These are phyloP conservation scores for Xyrauchen texanus DNA, from an alignment of 2,113 vertebrate genomes.

Conservation along the genomic window DNA sequence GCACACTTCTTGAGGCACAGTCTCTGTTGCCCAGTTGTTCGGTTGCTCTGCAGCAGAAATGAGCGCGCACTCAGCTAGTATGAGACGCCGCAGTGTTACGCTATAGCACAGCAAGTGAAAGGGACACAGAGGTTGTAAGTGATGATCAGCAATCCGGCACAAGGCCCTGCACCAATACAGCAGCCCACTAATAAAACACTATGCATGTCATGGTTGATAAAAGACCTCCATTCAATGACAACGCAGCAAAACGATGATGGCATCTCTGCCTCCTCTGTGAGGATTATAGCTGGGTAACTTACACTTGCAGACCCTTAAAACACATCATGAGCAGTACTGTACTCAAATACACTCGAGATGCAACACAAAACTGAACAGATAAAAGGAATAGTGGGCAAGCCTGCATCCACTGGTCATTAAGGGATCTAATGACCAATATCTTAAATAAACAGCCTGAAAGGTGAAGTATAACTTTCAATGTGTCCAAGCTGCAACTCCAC, in stretches of 20 bases:
- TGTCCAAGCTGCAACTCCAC: slow-evolving; percentile 48
- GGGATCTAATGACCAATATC: slow-evolving; percentile 32
- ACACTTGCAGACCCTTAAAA: not conserved
- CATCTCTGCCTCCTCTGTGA: slow-evolving; percentile 38
- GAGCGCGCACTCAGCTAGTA: slow-evolving; percentile 75
- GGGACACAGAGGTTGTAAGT: slow-evolving; percentile 52
- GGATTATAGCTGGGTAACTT: slow-evolving; percentile 3
- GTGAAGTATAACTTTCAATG: too few species aligned
- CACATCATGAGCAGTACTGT: slow-evolving; percentile 2
- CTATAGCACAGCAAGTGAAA: slow-evolving; percentile 72
- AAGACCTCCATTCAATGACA: slow-evolving; percentile 40
- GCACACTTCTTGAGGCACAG: slow-evolving; percentile 38
- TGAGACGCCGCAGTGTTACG: slow-evolving; percentile 77
- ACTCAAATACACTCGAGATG: not conserved
- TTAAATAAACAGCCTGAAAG: not conserved
- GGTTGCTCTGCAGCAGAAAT: slow-evolving; percentile 72
- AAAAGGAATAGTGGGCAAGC: not conserved
- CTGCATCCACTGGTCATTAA: not conserved
- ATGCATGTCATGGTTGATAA: slow-evolving; percentile 41
- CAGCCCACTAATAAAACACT: slow-evolving; percentile 62
- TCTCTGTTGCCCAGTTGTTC: slow-evolving; percentile 41
- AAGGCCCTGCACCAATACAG: slow-evolving; percentile 55
- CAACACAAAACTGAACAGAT: not conserved
- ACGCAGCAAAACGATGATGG: slow-evolving; percentile 35
- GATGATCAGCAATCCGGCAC: slow-evolving; percentile 68